Percentiles rank a stretch among this genome's conserved stretches.
phyloP scores from a whole-genome alignment of 2,113 vertebrate genomes.

The Lepidothrix coronata region DNA sequence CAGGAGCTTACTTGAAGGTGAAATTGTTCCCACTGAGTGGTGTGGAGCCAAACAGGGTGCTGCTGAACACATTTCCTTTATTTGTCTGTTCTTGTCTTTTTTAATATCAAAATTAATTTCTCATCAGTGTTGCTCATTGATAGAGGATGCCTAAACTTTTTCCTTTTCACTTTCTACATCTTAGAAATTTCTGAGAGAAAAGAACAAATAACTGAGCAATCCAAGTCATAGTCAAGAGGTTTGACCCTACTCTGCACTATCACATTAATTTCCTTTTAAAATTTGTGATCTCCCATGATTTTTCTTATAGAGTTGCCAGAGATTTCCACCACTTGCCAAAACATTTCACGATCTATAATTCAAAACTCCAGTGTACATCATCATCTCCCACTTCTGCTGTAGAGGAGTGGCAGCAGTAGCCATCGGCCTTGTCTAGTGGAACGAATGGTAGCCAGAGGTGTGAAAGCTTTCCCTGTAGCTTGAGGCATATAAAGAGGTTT shows the following conservation, averaged over 20 bases:
- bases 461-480: background rate
- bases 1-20: background rate
- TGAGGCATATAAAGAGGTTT: background rate
- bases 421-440: background rate
- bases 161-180: background rate
- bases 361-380: rapidly evolving
- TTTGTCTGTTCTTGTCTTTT: background rate
- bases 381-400: background rate
- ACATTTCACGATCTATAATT: background rate
- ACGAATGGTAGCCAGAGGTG: background rate
- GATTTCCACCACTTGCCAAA: background rate
- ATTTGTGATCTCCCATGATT: background rate
- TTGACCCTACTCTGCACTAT: background rate
- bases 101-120: background rate
- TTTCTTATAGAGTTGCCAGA: background rate
- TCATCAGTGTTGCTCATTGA: background rate
- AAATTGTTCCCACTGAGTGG: background rate
- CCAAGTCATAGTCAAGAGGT: background rate
- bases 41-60: background rate
- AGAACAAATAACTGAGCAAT: background rate
- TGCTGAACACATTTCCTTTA: background rate
- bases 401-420: background rate
- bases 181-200: background rate
- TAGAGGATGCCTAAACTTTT: background rate
- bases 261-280: background rate